phyloP scores from a whole-genome alignment of 1,140 invertebrate species.

The Vanessa atalanta region DNA sequence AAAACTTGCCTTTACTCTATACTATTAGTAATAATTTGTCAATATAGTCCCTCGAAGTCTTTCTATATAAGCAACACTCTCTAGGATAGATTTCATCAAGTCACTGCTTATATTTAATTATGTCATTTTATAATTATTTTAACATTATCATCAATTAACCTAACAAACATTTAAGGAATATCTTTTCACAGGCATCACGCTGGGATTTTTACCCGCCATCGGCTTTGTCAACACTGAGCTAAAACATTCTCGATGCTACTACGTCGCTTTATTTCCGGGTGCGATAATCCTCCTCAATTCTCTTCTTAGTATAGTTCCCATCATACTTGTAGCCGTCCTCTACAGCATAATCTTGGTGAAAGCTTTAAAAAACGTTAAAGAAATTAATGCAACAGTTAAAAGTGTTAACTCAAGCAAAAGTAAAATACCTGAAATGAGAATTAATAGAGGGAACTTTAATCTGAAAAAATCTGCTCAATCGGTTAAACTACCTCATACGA shows the following conservation, averaged over 20 bases:
- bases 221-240: conserved; percentile 80
- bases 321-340: conserved; percentile 76
- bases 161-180: not conserved
- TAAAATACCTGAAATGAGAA: conserved; percentile 57
- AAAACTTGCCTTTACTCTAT: no score
- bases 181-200: conserved; percentile 71
- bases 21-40: no score
- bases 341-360: conserved; percentile 81
- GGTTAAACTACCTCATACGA: conserved; percentile 38
- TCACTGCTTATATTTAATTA: no score
- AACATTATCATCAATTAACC: no score
- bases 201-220: conserved; percentile 81
- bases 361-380: conserved; percentile 76
- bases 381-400: conserved; percentile 61
- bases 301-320: conserved; percentile 78
- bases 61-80: no score
- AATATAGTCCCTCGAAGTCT: no score
- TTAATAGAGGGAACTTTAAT: conserved; percentile 57
- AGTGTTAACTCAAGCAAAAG: conserved; percentile 44
- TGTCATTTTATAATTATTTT: no score
- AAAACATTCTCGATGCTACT: conserved; percentile 76
- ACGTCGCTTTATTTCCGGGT: conserved; percentile 78
- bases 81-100: no score
- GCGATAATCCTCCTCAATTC: conserved; percentile 78
- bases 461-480: conserved; percentile 45